Conservation (phyloP, 2,113 vertebrate genomes). For the Nibea albiflora region DNA sequence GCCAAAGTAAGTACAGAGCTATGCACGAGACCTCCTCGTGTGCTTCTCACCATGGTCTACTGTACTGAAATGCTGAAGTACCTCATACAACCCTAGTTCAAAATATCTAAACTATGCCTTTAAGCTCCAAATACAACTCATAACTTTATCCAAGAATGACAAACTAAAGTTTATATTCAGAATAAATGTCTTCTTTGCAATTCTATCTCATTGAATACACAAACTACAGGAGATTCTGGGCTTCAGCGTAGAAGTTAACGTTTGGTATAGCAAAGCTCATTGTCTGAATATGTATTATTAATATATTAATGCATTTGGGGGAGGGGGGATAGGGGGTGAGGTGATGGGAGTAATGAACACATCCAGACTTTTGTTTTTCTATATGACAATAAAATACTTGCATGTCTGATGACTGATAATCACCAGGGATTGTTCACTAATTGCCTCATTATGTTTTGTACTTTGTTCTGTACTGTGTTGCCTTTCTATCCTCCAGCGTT, state of each 20-base stretch:
- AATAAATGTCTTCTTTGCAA: not conserved
- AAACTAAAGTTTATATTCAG: not conserved
- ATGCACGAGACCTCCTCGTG: no score
- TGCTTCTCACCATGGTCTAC: no score
- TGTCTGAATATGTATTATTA: not conserved
- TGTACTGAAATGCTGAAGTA: no score
- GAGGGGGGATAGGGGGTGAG: no score
- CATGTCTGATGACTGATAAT: slow-evolving; percentile 35
- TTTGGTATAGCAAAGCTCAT: not conserved
- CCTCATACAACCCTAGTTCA: no score
- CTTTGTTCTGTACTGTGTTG: slow-evolving; percentile 29
- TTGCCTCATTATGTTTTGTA: slow-evolving; percentile 54
- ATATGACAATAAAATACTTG: not conserved
- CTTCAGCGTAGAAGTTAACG: not conserved
- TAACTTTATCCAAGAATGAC: not conserved
- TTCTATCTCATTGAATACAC: no score
- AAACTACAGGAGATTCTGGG: not conserved
- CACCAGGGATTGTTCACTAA: slow-evolving; percentile 54
- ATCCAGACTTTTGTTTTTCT: slow-evolving; percentile 17
- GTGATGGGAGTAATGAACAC: not conserved
- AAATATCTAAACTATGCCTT: no score
- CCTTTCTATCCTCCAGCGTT: slow-evolving; percentile 26
- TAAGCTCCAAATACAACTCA: not conserved
- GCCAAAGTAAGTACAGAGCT: no score
- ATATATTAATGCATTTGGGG: not conserved